Conservation (phyloP, 2,888 invertebrate species). For the Cerastoderma edule region DNA sequence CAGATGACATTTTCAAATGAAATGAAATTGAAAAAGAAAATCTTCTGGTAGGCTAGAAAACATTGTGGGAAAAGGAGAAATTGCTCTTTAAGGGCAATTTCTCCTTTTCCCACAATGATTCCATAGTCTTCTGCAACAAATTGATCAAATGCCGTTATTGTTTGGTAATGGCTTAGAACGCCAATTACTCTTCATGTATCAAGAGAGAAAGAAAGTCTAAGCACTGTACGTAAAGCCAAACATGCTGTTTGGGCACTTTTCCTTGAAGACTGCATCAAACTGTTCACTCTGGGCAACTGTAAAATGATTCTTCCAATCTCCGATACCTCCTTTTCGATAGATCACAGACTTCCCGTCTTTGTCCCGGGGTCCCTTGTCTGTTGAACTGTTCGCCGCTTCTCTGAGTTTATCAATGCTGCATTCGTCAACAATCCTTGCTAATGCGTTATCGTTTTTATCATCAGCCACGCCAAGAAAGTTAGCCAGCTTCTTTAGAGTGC, state of each 20-base stretch:
- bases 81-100: too few species aligned
- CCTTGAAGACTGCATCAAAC: neutral
- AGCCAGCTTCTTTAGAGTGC: neutral
- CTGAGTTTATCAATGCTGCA: constrained; percentile 13
- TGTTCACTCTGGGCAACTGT: constrained; percentile 15
- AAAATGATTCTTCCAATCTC: constrained; percentile 12
- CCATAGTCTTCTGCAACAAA: too few species aligned
- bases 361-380: neutral
- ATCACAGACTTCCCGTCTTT: constrained; percentile 19
- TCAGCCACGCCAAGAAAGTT: neutral
- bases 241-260: neutral
- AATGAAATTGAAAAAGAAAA: too few species aligned
- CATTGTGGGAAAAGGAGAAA: too few species aligned
- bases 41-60: too few species aligned
- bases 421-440: constrained; percentile 7
- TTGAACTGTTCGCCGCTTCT: neutral
- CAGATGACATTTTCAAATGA: too few species aligned
- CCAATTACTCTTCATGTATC: too few species aligned
- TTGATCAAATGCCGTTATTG: too few species aligned
- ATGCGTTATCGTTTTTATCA: constrained; percentile 3
- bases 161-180: too few species aligned
- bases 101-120: too few species aligned
- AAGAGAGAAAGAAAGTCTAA: too few species aligned
- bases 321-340: constrained; percentile 13
- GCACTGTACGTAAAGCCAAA: constrained; percentile 8